A percentile compares a stretch with the other conserved stretches of the same genome.
phyloP scores from a whole-genome alignment of 2,888 invertebrate species.

The Lutraria lutraria region DNA sequence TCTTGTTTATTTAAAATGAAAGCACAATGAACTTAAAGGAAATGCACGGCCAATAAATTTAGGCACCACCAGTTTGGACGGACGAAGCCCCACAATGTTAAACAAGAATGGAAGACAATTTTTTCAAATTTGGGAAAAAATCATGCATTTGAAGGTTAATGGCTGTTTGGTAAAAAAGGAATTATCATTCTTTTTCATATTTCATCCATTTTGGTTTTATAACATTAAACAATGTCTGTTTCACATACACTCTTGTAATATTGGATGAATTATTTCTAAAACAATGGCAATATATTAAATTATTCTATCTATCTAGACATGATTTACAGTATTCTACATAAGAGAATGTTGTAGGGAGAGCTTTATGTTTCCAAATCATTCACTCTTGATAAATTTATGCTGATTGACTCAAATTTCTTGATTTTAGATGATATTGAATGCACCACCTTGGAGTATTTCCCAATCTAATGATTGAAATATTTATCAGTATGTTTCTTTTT shows the following conservation, averaged over 20 bases:
- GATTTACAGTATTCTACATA: not conserved
- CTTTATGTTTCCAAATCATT: not conserved
- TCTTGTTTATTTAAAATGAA: too few relatives aligned
- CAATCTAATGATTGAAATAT: slow-evolving; percentile 11
- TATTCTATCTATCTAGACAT: not conserved
- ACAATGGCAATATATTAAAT: slow-evolving; percentile 9
- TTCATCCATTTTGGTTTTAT: too few relatives aligned
- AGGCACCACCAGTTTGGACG: too few relatives aligned
- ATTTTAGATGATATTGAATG: slow-evolving; percentile 12
- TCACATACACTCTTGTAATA: not conserved
- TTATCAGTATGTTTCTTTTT: not conserved
- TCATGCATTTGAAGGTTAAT: too few relatives aligned
- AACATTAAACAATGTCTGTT: too few relatives aligned
- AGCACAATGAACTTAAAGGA: too few relatives aligned
- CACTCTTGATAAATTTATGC: not conserved
- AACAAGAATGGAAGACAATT: too few relatives aligned
- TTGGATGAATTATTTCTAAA: not conserved
- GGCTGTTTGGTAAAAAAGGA: too few relatives aligned
- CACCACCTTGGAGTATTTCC: not conserved
- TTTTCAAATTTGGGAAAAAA: too few relatives aligned
- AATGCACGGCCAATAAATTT: too few relatives aligned
- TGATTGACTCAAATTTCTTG: slow-evolving; percentile 10
- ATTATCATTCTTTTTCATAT: too few relatives aligned
- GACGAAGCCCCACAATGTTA: too few relatives aligned
- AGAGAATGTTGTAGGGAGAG: slow-evolving; percentile 10